Evolutionary conservation across 2,888 invertebrate genomes (phyloP), one percentile per base, ranked within the genome.

Genomic region (Drosophila paracracens): DNA sequence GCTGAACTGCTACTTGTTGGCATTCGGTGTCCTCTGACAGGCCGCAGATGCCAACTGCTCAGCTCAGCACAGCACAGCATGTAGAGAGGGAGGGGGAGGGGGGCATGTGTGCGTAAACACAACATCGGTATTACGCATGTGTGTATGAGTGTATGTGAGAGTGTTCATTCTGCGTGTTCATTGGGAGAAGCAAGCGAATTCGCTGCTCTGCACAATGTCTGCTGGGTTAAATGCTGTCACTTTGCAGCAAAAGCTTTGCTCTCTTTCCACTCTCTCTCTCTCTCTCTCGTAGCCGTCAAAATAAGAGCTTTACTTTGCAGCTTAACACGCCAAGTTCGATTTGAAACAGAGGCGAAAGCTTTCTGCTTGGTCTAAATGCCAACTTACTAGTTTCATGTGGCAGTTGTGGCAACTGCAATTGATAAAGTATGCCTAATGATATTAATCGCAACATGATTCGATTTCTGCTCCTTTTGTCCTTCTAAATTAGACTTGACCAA

Each of bases 1-100:
- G 86, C 89, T 84, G 77, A 84, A 86, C 81, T 86, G 86, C 86
- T 86, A 86, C 86, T 89, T 86, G 86, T 86, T 86, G 86, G 86
- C 88, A 83, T 89, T 76, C 77, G 69, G 58, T 61, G 70, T 74
- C 78, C 83, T 75, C 85, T 62, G 74, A 51, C 78, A 74, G 58
- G 72, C 81, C 70, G 74, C 70, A 71, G 83, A 77, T 79, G 85
- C 82, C 71, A 84, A 71, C 65, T 36, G 67, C 70, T 57, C 51
- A 33, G 53, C 54, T 25, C 46, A 64, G 54, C 46, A 7, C 33
- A 61, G 70, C 65, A 58, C 46, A 60, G 40, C 11, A 33, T 10
- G 33, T 0, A 11, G 4, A 11, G 4, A 11, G 33, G 11, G 11
- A 11, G 11, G 11, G 50, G n/a, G 18, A 46, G 13, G 35, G 29